Base-by-base conservation (phyloP, 2,888 invertebrate genomes). In the Andrena hattorfiana region DNA sequence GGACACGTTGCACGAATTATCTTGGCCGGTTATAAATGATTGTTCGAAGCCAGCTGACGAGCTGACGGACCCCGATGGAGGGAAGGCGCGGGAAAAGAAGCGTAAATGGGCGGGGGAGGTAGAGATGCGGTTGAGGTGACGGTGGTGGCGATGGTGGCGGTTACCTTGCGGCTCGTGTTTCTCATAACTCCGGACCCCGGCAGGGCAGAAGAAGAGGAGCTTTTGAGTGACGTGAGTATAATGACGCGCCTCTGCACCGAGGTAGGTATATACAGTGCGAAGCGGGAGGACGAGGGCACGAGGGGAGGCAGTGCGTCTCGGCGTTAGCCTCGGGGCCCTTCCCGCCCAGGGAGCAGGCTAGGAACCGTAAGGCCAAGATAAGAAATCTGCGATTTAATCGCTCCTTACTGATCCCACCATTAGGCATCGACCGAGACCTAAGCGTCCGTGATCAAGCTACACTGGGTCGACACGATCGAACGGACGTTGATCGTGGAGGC, bases 201-300 rank as follows among this genome's bases (percentile, higher is more conserved):
- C 89, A 83, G 87, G 79, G 88, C 86, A 77, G 85, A 85, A 77
- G 80, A 83, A 86, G 87, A 82, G 84, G 84, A 87, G 83, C 77
- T 85, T 86, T 91, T 92, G 93, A 93, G 89, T 93, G 93, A 93
- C 93, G 90, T 89, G 91, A 88, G 86, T 90, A 91, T 93, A 93
- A 93, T 93, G 93, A 93, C 90, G 90, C 91, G 91, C 88, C 85
- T 87, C 87, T 88, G 85, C 89, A 78, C 85, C 82, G 77, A 81
- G 82, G 75, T 69, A 71, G 56, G 26, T 67, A 78, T 69, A 74
- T 71, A 74, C 73, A 56, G 76, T 64, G 69, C 66, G 23, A 62
- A 60, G 32, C 42, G 16, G 35, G 67, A 68, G 74, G 28, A 32
- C 26, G 63, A 35, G 77, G 51, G 48, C 42, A 69, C 71, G 56